Evolutionary conservation across 2,888 invertebrate genomes (phyloP).

Genomic region (Agrypnus murinus): DNA sequence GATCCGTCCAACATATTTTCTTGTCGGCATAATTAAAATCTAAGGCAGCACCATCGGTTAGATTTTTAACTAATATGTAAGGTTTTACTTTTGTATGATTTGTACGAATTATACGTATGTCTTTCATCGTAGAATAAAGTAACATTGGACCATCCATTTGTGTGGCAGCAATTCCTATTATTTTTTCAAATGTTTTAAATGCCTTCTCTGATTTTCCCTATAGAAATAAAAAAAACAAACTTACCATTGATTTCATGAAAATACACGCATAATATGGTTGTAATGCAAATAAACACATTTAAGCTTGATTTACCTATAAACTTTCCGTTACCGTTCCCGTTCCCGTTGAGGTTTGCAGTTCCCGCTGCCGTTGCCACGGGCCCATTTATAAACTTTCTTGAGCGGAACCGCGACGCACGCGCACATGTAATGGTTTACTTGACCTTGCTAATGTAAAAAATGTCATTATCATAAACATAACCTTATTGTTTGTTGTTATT

Average conservation of each 20-base stretch:
- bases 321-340: no score
- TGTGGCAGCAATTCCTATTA: no score
- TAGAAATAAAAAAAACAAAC: conserved; percentile 17
- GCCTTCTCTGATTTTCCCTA: not conserved
- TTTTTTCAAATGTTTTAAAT: conserved; percentile 40
- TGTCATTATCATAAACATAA: no score
- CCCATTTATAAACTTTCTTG: no score
- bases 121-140: conserved; percentile 89
- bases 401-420: no score
- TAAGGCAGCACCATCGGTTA: conserved; percentile 87
- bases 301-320: no score
- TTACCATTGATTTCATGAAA: conserved; percentile 41
- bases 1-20: conserved; percentile 94
- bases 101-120: conserved; percentile 83
- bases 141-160: conserved; percentile 70
- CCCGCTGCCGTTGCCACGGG: no score
- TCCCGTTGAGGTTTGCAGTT: no score
- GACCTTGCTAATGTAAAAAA: no score
- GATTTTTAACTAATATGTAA: conserved; percentile 81
- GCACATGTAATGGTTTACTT: no score
- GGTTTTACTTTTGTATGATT: conserved; percentile 73
- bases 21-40: conserved; percentile 88
- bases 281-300: conserved; percentile 49
- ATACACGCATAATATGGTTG: conserved; percentile 44
- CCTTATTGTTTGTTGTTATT: no score